Evolutionary conservation across 2,113 vertebrate genomes (phyloP).

Genomic region (Notarius lentiginosus): DNA sequence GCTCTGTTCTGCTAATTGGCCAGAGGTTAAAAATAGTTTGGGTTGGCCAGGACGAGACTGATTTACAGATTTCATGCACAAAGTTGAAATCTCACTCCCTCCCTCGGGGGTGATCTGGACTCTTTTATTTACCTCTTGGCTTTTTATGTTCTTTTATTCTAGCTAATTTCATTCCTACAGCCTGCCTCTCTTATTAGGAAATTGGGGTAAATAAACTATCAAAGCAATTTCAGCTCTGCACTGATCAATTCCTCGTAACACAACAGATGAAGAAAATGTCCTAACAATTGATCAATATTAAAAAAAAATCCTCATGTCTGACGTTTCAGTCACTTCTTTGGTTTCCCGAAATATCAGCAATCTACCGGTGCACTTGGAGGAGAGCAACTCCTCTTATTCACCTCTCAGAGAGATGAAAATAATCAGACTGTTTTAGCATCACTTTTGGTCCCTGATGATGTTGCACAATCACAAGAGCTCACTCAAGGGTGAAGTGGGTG

Average conservation of each 20-base stretch:
- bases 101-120: slow-evolving; percentile 21
- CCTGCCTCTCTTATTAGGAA: slow-evolving; percentile 7
- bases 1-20: slow-evolving; percentile 63
- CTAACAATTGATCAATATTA: not conserved
- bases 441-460: slow-evolving; percentile 26
- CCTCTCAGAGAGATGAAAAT: not conserved
- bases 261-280: not conserved
- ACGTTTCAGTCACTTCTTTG: slow-evolving; percentile 39
- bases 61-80: slow-evolving; percentile 65
- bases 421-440: slow-evolving; percentile 49
- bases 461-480: slow-evolving; percentile 5
- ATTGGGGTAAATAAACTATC: not conserved
- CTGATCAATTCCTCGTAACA: not conserved
- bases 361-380: slow-evolving; percentile 41
- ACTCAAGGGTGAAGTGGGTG: not conserved
- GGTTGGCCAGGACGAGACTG: slow-evolving; percentile 56
- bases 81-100: slow-evolving; percentile 62
- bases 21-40: slow-evolving; percentile 64
- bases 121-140: slow-evolving; percentile 19
- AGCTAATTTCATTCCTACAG: slow-evolving; percentile 51
- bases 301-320: not conserved
- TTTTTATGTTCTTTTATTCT: not conserved
- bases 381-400: slow-evolving; percentile 52
- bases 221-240: not conserved
- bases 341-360: slow-evolving; percentile 46